Conservation (phyloP, 1,140 invertebrate species). For the Danaus melanippus region DNA sequence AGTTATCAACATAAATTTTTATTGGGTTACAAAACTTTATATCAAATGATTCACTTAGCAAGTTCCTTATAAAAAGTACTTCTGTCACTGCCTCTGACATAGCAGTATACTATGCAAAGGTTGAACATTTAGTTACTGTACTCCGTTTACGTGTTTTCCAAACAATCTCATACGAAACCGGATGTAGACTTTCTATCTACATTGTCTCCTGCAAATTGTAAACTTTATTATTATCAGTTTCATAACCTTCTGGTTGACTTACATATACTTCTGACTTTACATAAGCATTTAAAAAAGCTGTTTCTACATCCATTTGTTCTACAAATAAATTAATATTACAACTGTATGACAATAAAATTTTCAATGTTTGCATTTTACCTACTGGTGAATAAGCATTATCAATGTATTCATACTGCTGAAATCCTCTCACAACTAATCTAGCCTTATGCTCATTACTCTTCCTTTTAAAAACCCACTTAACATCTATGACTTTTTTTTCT, state of each 20-base stretch:
- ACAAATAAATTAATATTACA: conserved; percentile 22
- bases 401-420: conserved; percentile 24
- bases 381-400: conserved; percentile 39
- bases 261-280: too few relatives aligned
- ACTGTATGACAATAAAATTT: conserved; percentile 34
- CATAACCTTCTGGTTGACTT: too few relatives aligned
- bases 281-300: too few relatives aligned
- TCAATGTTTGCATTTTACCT: conserved; percentile 26
- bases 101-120: conserved; percentile 36
- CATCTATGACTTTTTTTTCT: conserved; percentile 29
- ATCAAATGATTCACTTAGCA: conserved; percentile 30
- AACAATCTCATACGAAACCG: conserved; percentile 41
- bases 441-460: conserved; percentile 31
- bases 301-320: conserved; percentile 43
- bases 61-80: conserved; percentile 27
- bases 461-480: conserved; percentile 25
- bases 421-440: conserved; percentile 25
- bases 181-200: conserved; percentile 19
- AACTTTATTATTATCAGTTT: too few relatives aligned
- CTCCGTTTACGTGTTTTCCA: conserved; percentile 41
- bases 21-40: conserved; percentile 26
- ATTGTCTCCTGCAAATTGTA: too few relatives aligned
- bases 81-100: conserved; percentile 32
- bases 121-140: conserved; percentile 35
- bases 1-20: conserved; percentile 38